These are phyloP conservation scores for Gadus chalcogrammus DNA, from an alignment of 2,113 vertebrate genomes.

Conservation along the genomic window DNA sequence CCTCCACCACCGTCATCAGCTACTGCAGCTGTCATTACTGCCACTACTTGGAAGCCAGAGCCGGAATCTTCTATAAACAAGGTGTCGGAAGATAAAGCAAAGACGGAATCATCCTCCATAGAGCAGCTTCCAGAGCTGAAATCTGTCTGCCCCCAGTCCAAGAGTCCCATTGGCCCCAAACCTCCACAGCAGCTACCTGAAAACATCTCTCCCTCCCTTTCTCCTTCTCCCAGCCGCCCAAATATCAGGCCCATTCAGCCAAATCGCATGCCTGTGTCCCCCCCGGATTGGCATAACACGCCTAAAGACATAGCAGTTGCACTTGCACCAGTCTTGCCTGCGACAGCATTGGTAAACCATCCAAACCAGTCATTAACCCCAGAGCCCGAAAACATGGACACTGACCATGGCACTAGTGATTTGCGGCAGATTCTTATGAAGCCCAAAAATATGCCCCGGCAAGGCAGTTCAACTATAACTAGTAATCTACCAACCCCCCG, in stretches of 20 bases:
- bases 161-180: slow-evolving; percentile 57
- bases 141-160: slow-evolving; percentile 49
- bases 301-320: slow-evolving; percentile 76
- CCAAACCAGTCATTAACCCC: slow-evolving; percentile 53
- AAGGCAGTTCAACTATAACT: slow-evolving; percentile 48
- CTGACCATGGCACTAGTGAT: slow-evolving; percentile 84
- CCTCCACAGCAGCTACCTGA: slow-evolving; percentile 57
- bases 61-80: slow-evolving; percentile 37
- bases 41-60: slow-evolving; percentile 64
- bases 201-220: slow-evolving; percentile 51
- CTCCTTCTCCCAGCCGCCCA: slow-evolving; percentile 55
- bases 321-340: slow-evolving; percentile 71
- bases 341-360: slow-evolving; percentile 54
- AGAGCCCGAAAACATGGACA: slow-evolving; percentile 81
- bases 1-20: slow-evolving; percentile 30
- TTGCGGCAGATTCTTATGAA: slow-evolving; percentile 94
- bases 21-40: slow-evolving; percentile 62
- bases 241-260: slow-evolving; percentile 70
- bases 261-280: slow-evolving; percentile 65
- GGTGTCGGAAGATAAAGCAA: slow-evolving; percentile 36
- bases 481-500: slow-evolving; percentile 71
- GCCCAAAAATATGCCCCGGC: slow-evolving; percentile 79
- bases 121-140: slow-evolving; percentile 58
- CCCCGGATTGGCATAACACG: slow-evolving; percentile 80
- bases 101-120: slow-evolving; percentile 48